Base-by-base conservation (phyloP, 92 coral and sea anemone genomes). In the Pocillopora grandis region DNA sequence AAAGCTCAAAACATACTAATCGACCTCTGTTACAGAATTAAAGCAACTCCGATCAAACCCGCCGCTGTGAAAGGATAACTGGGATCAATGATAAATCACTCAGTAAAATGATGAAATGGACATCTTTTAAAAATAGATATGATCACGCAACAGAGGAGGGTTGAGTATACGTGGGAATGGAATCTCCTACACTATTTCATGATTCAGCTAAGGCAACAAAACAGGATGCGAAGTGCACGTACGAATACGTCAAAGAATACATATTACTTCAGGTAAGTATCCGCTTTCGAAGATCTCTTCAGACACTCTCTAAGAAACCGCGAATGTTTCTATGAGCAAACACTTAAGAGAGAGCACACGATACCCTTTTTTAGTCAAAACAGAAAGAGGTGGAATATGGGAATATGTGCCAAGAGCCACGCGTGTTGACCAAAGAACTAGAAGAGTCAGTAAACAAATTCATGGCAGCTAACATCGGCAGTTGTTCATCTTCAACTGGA, bases 171-270 rank as follows among this genome's bases (percentile, higher is more conserved):
- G 17, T 42, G 73, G 61, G 71, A 72, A 62, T 73, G 79, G 49
- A 49, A 18, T 72, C 72, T 27, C 13, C 16, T 58, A 55, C 79
- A 31, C 86, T 79, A 63, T 82, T 57, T 17, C 52, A 42, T 42
- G 52, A 42, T 42, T 42, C 27, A 61, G 71, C 64, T 37, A 72
- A 59, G 11, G 72, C 79, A 49, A 72, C 79, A 17, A 61, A 48
- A 73, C 86, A 82, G 86, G 86, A 82, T 62, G 31, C 63, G 23
- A 49, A 79, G 79, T 59, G 76, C 85, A 80, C 85, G 85, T 80
- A 80, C 68, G 58, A 5, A 71, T 6, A 76, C 19, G 35, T 56
- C 62, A 14, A 18, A 48, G 49, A 12, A 35, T 69, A 69, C 18
- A 70, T 17, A 17, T 56, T 80, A 68, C 20, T 42, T 59, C 66